phyloP scores from a whole-genome alignment of 2,888 invertebrate genomes.

The Tetranychus piercei region DNA sequence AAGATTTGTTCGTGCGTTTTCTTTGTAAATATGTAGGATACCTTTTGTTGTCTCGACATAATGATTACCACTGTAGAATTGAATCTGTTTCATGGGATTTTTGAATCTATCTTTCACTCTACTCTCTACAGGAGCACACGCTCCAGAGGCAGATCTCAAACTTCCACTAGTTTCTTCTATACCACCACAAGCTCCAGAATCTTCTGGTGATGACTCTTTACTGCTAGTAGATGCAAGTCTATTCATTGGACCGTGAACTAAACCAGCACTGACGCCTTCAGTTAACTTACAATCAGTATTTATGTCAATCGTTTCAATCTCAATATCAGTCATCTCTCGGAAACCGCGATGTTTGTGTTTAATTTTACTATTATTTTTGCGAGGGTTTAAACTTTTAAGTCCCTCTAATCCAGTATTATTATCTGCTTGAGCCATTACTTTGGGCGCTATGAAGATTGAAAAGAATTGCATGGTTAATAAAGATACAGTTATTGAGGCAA shows the following conservation, averaged over 20 bases:
- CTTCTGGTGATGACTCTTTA: slow-evolving; percentile 17
- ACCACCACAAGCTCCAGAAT: too few relatives aligned
- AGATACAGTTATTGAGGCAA: too few relatives aligned
- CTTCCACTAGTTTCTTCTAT: slow-evolving; percentile 7
- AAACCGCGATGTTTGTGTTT: background rate
- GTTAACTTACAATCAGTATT: background rate
- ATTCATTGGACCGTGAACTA: background rate
- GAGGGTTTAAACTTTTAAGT: too few relatives aligned
- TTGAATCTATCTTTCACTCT: background rate
- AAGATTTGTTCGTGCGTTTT: slow-evolving; percentile 38
- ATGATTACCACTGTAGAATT: slow-evolving; percentile 86
- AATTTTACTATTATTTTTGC: too few relatives aligned
- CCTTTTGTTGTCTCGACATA: slow-evolving; percentile 91
- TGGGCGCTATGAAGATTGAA: too few relatives aligned
- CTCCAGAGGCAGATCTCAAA: background rate
- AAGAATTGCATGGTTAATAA: too few relatives aligned
- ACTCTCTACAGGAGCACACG: background rate
- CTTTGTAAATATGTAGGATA: slow-evolving; percentile 86
- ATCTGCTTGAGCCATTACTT: too few relatives aligned
- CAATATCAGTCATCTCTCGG: background rate
- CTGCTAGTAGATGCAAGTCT: slow-evolving; percentile 11
- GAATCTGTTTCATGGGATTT: slow-evolving; percentile 14
- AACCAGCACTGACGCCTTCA: background rate
- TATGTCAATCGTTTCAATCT: background rate
- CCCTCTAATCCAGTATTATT: too few relatives aligned